Base-by-base conservation (phyloP, 2,797 vertebrate species). In the Echiichthys vipera region DNA sequence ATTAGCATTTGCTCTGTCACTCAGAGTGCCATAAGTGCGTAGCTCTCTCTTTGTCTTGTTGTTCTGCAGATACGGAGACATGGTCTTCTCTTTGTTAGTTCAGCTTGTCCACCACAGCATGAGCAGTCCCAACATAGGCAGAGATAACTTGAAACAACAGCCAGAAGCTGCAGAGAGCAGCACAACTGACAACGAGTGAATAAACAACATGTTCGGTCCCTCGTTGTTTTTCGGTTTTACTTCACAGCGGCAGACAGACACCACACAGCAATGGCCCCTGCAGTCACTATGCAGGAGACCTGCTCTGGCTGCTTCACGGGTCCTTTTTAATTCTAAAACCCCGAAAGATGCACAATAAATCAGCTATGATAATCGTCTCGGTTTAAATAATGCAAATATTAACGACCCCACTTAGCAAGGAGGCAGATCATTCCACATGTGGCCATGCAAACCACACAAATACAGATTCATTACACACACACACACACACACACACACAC, bases 361-460 rank as follows among this genome's bases (percentile, higher is more conserved):
- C 83, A 77, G 55, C 62, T 55, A 37, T 62, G 62, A 79, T 29
- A 43, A 66, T 64, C 12, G 3, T 71, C 78, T 59, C 9, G 51
- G 51, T 72, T 84, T 84, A 83, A 84, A 80, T 77, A 86, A 88
- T 89, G 79, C 64, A 85, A 79, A 87, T 82, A 88, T 78, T 85
- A 88, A 89, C 9, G 24, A 74, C 66, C 65, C 66, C 43, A 77
- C 70, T 88, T 84, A 71, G 63, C 65, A 46, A 81, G 29, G 40
- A 57, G 53, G 58, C 53, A 54, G 36, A 89, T 83, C 77, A 76
- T 77, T 74, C 29, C 55, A 63, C 62, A 65, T 68, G 71, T 63
- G 53, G 47, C 47, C 40, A 24, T 1, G 56, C 45, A 50, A 68
- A 61, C 50, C 56, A 6, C 45, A 45, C 24, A 7, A 13, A 7